phyloP scores from a whole-genome alignment of 2,797 vertebrate species.

The Sparus aurata region DNA sequence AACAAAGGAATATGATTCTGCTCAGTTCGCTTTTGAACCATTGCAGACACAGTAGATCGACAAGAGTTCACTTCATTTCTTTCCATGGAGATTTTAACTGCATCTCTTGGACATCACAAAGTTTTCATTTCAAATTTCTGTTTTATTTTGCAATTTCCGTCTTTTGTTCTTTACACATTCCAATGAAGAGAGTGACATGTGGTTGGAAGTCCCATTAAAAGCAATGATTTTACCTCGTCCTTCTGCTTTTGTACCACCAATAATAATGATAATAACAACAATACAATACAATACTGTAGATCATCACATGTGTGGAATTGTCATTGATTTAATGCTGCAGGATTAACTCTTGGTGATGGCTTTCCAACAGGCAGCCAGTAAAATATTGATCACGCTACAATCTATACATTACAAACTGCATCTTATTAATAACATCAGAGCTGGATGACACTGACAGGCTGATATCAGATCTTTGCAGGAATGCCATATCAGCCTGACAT shows the following conservation, averaged over 20 bases:
- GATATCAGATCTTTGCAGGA: slow-evolving; percentile 4
- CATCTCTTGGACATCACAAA: background rate
- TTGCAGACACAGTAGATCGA: too few relatives aligned
- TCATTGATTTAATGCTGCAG: background rate
- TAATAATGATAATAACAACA: background rate
- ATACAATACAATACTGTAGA: background rate
- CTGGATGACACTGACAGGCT: background rate
- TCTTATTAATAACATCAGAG: slow-evolving; percentile 27
- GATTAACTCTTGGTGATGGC: background rate
- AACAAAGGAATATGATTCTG: too few relatives aligned
- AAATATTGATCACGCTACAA: background rate
- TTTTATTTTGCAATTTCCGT: background rate
- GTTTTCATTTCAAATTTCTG: background rate
- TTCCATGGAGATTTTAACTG: background rate
- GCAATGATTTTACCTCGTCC: background rate
- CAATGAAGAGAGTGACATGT: background rate
- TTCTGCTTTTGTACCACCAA: background rate
- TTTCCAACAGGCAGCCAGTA: background rate
- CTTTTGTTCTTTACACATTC: background rate
- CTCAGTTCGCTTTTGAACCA: too few relatives aligned
- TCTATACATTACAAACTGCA: slow-evolving; percentile 8
- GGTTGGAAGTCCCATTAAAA: background rate
- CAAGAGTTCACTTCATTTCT: background rate
- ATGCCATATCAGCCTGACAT: background rate
- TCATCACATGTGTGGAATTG: slow-evolving; percentile 9